These are phyloP conservation scores for Eleginops maclovinus DNA, from an alignment of 2,113 vertebrate genomes.

Conservation along the genomic window DNA sequence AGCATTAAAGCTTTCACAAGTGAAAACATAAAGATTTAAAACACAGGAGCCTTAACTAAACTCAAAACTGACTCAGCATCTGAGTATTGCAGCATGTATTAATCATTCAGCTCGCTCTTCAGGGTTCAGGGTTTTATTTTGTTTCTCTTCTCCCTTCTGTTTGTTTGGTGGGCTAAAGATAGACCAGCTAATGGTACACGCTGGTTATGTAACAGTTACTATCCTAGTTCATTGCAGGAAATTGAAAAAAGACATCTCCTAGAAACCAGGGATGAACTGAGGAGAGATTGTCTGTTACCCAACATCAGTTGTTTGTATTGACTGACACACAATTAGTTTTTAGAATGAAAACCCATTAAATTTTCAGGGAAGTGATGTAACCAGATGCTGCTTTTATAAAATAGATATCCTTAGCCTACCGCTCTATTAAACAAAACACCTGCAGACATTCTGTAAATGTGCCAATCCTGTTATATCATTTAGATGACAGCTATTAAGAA, in stretches of 20 bases:
- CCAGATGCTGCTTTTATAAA: constrained; percentile 36
- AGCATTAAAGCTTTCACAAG: not conserved
- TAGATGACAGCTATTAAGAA: constrained; percentile 1
- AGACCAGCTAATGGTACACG: not conserved
- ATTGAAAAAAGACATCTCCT: not conserved
- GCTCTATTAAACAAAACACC: constrained; percentile 10
- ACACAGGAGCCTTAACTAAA: not conserved
- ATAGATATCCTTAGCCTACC: not conserved
- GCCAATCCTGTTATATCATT: not conserved
- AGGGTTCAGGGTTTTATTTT: constrained; percentile 14
- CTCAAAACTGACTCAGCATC: constrained; percentile 25
- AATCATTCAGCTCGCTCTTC: constrained; percentile 53
- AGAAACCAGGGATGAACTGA: not conserved
- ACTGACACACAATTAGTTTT: too few relatives aligned
- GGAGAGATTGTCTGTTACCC: not conserved
- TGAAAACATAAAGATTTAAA: not conserved
- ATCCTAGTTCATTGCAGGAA: not conserved
- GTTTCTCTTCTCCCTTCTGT: not conserved
- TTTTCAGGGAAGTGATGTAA: constrained; percentile 26
- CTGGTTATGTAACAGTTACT: constrained; percentile 35
- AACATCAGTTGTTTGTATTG: not conserved
- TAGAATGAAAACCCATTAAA: not conserved
- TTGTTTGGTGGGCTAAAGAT: constrained; percentile 34
- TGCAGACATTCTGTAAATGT: constrained; percentile 16
- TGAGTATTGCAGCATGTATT: constrained; percentile 21